These are phyloP conservation scores for Florisuga fusca DNA, from an alignment of 2,797 vertebrate species.

Conservation along the genomic window DNA sequence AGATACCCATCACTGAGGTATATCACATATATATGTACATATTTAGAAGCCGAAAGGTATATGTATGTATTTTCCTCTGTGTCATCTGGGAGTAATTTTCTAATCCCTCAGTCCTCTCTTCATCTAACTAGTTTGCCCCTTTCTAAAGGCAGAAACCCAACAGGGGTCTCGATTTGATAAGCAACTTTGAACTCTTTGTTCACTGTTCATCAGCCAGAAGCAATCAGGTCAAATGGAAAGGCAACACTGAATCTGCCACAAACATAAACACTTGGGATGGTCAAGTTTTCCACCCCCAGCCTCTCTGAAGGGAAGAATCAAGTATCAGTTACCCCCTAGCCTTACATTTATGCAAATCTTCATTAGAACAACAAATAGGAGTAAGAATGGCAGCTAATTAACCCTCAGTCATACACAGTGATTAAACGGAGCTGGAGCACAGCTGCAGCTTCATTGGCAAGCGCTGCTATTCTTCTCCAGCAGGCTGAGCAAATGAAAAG, in stretches of 20 bases:
- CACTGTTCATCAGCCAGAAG: conserved; percentile 25
- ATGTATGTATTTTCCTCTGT: neutral
- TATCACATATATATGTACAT: rapidly evolving
- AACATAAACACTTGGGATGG: conserved; percentile 24
- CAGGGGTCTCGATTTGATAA: conserved; percentile 6
- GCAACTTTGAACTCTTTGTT: conserved; percentile 45
- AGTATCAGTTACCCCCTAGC: conserved; percentile 68
- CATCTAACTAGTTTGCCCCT: neutral
- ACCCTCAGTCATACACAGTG: conserved; percentile 63
- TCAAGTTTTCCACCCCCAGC: neutral
- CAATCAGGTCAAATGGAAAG: conserved; percentile 46
- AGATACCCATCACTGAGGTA: neutral
- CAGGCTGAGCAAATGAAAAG: conserved; percentile 65
- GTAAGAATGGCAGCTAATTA: conserved; percentile 76
- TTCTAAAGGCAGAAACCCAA: conserved; percentile 37
- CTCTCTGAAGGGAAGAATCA: conserved; percentile 41
- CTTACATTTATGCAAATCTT: conserved; percentile 73
- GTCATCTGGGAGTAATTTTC: conserved; percentile 3
- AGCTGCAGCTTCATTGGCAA: conserved; percentile 65
- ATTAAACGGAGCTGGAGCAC: conserved; percentile 52
- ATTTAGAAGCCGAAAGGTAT: neutral
- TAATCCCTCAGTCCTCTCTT: neutral
- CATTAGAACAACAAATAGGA: conserved; percentile 72
- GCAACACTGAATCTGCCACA: conserved; percentile 36
- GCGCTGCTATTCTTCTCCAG: conserved; percentile 61